Conservation (phyloP, 2,888 invertebrate genomes). For the Netelia fuscicornis region DNA sequence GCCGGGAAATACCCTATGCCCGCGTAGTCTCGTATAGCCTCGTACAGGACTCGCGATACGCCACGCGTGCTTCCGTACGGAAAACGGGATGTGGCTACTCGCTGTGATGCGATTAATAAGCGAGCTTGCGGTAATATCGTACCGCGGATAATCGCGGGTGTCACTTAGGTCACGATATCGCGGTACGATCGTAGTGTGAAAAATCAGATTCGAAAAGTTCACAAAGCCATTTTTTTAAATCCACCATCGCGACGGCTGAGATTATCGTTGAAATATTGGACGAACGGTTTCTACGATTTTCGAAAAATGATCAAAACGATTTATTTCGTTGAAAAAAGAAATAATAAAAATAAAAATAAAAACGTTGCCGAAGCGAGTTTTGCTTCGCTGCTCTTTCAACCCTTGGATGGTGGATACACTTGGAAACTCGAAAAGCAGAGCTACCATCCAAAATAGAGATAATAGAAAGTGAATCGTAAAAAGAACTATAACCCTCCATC, state of each 20-base stretch:
- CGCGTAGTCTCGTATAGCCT: background rate
- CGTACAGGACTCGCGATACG: slow-evolving; percentile 29
- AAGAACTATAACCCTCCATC: slow-evolving; percentile 55
- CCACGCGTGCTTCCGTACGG: background rate
- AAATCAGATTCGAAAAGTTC: background rate
- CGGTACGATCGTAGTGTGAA: background rate
- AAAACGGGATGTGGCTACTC: slow-evolving; percentile 28
- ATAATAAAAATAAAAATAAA: background rate
- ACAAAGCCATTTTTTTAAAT: background rate
- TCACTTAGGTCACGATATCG: background rate
- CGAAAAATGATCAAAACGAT: background rate
- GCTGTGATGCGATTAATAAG: slow-evolving; percentile 50
- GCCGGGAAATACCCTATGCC: slow-evolving; percentile 58
- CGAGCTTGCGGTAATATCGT: slow-evolving; percentile 24
- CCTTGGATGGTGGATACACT: background rate
- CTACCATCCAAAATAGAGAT: slow-evolving; percentile 42
- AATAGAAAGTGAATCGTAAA: slow-evolving; percentile 67
- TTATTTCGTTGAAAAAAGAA: background rate
- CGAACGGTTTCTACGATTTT: background rate
- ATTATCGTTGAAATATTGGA: background rate
- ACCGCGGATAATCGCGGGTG: slow-evolving; percentile 12
- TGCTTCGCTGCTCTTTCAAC: background rate
- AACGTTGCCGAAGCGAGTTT: slow-evolving; percentile 7
- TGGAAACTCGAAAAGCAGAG: slow-evolving; percentile 32
- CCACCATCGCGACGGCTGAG: background rate